phyloP scores from a whole-genome alignment of 2,888 invertebrate genomes.

The Eudemis profundana region DNA sequence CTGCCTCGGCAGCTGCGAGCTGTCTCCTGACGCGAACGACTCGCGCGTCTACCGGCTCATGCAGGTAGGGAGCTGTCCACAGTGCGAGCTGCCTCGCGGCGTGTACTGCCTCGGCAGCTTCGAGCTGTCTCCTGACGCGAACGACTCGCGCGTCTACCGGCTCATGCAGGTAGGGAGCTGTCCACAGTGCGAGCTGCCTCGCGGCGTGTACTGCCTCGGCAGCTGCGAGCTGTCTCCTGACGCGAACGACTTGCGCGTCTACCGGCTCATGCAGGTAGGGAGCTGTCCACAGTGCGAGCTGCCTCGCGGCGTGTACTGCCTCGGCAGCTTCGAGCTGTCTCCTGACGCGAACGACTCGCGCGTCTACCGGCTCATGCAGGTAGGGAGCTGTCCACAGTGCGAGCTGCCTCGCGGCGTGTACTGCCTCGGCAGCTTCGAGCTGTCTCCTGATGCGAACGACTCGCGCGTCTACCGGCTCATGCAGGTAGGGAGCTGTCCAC shows the following conservation, averaged over 20 bases:
- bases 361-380: conserved; percentile 13
- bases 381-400: too few relatives aligned
- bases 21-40: background rate
- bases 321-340: conserved; percentile 73
- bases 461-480: background rate
- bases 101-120: background rate
- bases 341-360: conserved; percentile 44
- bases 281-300: conserved; percentile 51
- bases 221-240: conserved; percentile 68
- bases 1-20: conserved; percentile 13
- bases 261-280: conserved; percentile 68
- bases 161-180: background rate
- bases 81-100: background rate
- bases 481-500: background rate
- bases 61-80: too few relatives aligned
- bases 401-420: background rate
- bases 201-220: conserved; percentile 73
- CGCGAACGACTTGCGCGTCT: conserved; percentile 49
- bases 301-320: conserved; percentile 73
- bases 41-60: conserved; percentile 11
- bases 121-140: background rate
- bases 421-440: conserved; percentile 1
- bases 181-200: conserved; percentile 63
- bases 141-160: background rate
- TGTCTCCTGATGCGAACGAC: background rate